Evolutionary conservation across 2,888 invertebrate genomes (phyloP).

Genomic region (Anticlea derivata): DNA sequence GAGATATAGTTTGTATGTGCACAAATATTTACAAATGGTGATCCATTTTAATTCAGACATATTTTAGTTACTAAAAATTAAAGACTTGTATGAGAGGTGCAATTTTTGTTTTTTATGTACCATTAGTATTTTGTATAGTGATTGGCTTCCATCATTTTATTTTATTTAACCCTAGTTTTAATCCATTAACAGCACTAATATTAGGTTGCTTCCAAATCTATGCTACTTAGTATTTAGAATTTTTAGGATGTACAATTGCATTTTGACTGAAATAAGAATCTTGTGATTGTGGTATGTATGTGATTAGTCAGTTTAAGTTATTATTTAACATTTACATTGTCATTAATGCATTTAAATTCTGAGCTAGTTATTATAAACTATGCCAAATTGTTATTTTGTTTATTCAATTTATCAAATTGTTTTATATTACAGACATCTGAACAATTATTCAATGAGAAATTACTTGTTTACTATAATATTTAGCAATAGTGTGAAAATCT

Average conservation of each 20-base stretch:
- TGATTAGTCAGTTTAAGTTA: constrained; percentile 65
- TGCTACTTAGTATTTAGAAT: constrained; percentile 67
- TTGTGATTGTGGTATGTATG: constrained; percentile 78
- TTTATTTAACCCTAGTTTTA: constrained; percentile 52
- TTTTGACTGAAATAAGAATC: constrained; percentile 73
- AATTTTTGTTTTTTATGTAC: constrained; percentile 59
- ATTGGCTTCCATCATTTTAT: constrained; percentile 64
- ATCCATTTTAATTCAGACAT: constrained; percentile 34
- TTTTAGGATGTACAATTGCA: constrained; percentile 68
- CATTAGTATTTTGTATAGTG: constrained; percentile 45
- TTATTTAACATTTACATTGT: constrained; percentile 70
- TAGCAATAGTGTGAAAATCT: constrained; percentile 29
- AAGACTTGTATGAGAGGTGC: constrained; percentile 79
- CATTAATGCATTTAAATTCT: constrained; percentile 73
- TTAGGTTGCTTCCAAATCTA: constrained; percentile 76
- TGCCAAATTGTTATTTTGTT: constrained; percentile 79
- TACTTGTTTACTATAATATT: constrained; percentile 24
- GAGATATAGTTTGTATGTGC: constrained; percentile 42
- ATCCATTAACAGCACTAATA: constrained; percentile 68
- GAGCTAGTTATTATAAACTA: constrained; percentile 66
- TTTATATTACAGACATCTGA: constrained; percentile 49
- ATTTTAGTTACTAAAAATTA: constrained; percentile 51
- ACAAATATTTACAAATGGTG: constrained; percentile 49
- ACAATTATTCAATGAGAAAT: constrained; percentile 29
- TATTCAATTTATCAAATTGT: constrained; percentile 51